Conservation (phyloP, 2,888 invertebrate species). For the Sinopyrophorus schimmeli region DNA sequence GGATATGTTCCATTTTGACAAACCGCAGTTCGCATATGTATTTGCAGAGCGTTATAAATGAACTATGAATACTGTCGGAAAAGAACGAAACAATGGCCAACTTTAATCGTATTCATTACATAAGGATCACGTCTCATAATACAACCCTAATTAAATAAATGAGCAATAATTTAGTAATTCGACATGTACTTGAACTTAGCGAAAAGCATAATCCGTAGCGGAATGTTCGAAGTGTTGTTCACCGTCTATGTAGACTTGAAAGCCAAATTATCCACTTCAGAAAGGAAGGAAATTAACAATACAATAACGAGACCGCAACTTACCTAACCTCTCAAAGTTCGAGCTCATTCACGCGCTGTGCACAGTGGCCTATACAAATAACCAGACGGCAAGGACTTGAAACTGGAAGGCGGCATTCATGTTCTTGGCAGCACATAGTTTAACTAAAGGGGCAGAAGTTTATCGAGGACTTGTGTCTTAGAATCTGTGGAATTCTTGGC, state of each 20-base stretch:
- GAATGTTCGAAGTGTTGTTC: slow-evolving; percentile 24
- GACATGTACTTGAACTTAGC: slow-evolving; percentile 23
- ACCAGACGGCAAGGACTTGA: slow-evolving; percentile 37
- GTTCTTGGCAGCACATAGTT: slow-evolving; percentile 37
- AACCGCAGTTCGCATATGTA: slow-evolving; percentile 3
- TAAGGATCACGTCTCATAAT: no score
- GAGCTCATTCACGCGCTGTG: slow-evolving; percentile 35
- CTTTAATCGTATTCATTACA: no score
- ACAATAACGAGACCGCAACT: slow-evolving; percentile 40
- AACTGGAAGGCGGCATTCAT: slow-evolving; percentile 34
- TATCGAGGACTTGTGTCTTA: slow-evolving; percentile 31
- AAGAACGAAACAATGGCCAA: no score
- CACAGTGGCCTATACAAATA: slow-evolving; percentile 38
- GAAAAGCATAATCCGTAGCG: slow-evolving; percentile 19
- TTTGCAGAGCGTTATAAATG: background rate
- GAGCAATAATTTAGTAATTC: slow-evolving; percentile 22
- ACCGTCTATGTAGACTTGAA: slow-evolving; percentile 28
- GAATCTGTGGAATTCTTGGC: slow-evolving; percentile 37
- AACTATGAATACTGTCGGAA: no score
- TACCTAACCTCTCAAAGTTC: slow-evolving; percentile 39
- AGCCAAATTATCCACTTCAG: slow-evolving; percentile 34
- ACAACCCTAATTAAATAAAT: slow-evolving; percentile 10
- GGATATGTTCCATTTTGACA: slow-evolving; percentile 15
- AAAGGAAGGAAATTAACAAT: slow-evolving; percentile 36
- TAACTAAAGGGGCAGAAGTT: slow-evolving; percentile 35